Evolutionary conservation across 2,888 invertebrate species (phyloP), one percentile per base, ranked within the genome.

Genomic region (Erebia palarica): DNA sequence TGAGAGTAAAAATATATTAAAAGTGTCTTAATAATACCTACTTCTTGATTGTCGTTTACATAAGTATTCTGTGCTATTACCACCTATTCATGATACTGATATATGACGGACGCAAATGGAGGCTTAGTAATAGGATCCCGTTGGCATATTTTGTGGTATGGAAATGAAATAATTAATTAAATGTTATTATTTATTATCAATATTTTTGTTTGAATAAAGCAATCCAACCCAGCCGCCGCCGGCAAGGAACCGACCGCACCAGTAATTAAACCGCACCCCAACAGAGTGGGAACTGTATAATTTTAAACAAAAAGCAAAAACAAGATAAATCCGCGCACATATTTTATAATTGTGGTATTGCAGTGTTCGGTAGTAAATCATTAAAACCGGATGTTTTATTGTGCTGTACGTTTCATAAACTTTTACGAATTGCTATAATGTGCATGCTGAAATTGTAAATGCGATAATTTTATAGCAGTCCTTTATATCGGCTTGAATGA

Each of bases 201-300:
- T 14, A 14, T 13, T 69, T 72, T 69, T 70, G n/a, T n/a, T 70
- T 70, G 55, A 55, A 66, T 68, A 63, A 71, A 68, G 10, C 67
- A 47, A 59, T 3, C 55, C 55, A 21, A 59, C 8, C 55, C 55
- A 21, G 11, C 44, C 58, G 67, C 58, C 36, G 36, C 36, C 71
- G 69, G 70, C 65, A 70, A 72, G 70, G 74, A 74, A 70, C 61
- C 67, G 66, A 16, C 72, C 73, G 60, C 71, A 70, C 65, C 69
- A 67, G 71, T 74, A 76, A 76, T 75, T 74, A 76, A 76, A 75
- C 74, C 74, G 75, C 73, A 69, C 16, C 65, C 65, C 61, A 70
- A 74, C 73, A 72, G 75, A 74, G 73, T 77, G 73, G 71, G 72
- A 72, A 72, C 70, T 73, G 71, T 74, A 71, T 74, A 74, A 74